A percentile compares a stretch with the other conserved stretches of the same genome.
These are phyloP conservation scores for Caenorhabditis macrosperma DNA, from an alignment of 2,888 invertebrate species.

Conservation along the genomic window DNA sequence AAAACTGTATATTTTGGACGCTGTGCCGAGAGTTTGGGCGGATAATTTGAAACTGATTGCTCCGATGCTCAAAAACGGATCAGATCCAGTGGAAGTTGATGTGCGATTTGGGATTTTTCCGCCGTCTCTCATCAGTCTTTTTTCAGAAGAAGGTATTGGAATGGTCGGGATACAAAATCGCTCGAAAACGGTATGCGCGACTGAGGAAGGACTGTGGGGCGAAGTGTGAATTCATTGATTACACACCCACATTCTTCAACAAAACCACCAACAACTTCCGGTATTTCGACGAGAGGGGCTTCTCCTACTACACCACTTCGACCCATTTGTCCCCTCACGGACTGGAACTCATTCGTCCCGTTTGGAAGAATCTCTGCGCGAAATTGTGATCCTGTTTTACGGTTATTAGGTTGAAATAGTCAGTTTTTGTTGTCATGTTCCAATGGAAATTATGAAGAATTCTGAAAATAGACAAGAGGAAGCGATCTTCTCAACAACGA, in stretches of 20 bases:
- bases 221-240: conserved; percentile 35
- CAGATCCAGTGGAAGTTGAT: conserved; percentile 27
- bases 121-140: neutral
- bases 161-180: neutral
- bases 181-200: conserved; percentile 10
- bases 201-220: conserved; percentile 18
- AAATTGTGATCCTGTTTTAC: conserved; percentile 7
- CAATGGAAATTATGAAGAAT: neutral
- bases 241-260: conserved; percentile 25
- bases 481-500: no score
- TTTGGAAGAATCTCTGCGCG: conserved; percentile 38
- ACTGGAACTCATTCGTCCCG: conserved; percentile 28
- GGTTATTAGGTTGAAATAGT: neutral
- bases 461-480: no score
- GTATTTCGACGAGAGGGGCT: conserved; percentile 39
- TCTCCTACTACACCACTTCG: conserved; percentile 15
- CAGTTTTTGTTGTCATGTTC: neutral
- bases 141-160: conserved; percentile 1
- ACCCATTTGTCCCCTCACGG: conserved; percentile 33
- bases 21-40: neutral
- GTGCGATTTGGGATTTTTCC: neutral
- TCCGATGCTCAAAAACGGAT: conserved; percentile 2
- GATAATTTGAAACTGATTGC: neutral
- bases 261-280: conserved; percentile 26
- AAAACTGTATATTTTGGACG: conserved; percentile 29